Evolutionary conservation across 2,797 vertebrate genomes (phyloP), one percentile per base, ranked within the genome.

Genomic region (Rhadinocentrus ornatus): DNA sequence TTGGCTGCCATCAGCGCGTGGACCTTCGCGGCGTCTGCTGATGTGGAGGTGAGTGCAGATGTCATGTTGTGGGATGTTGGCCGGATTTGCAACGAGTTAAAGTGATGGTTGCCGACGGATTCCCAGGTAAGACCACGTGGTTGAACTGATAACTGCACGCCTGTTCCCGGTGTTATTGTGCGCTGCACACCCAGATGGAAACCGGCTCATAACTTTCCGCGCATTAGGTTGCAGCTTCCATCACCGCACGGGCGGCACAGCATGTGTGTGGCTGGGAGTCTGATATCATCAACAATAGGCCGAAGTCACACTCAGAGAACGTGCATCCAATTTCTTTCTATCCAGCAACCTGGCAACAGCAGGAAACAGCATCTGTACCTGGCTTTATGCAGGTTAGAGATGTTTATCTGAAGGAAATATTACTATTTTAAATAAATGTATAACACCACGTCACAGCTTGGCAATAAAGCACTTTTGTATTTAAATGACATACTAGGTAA

Each of bases 101-200:
- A 64, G 53, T 53, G 83, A 64, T 32, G 69, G 27, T 26, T 44
- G 44, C 55, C 55, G 67, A 61, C 20, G 39, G 77, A 69, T 18
- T 70, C 60, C 1, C 84, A 74, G 78, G 68, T 81, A 9, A 69
- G 68, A 53, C 52, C 90, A 90, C 87, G 88, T 89, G 89, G 78
- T 65, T 31, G 1, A 13, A 46, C 58, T 50, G 78, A 68, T 62
- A 57, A 12, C 56, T 1, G 55, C 59, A 15, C 34, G 16, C 34
- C 4, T 1, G 26, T 32, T 62, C 13, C 7, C 59, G 55, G 8
- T 54, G 10, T 62, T 0, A 37, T 54, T 32, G 0, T 32, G 68
- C 41, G n/a, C 62, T 2, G 70, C 69, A 3, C 55, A 57, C 57
- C 7, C 35, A 41, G 31, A 32, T 29, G 66, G 53, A 81, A 29